Evolutionary conservation across 2,797 vertebrate genomes (phyloP), one percentile per base, ranked within the genome.

Genomic region (Thunnus albacares): DNA sequence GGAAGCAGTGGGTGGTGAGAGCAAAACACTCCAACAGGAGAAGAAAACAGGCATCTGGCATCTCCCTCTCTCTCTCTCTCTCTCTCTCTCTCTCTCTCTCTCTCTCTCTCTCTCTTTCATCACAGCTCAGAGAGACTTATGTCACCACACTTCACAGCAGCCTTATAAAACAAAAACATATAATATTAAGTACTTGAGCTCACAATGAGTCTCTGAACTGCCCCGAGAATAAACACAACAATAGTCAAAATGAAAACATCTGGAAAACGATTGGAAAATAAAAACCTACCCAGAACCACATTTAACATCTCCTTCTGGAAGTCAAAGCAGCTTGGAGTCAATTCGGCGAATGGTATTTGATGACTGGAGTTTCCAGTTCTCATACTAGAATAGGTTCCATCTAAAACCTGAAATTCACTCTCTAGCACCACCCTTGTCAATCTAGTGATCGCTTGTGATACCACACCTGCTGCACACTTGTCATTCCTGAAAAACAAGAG

Each of bases 1-100:
- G 60, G 60, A 78, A 65, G 75, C 52, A 71, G 81, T 76, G 81
- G 81, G 80, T 86, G 82, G 79, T 58, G 75, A 69, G 62, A 88
- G 77, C 67, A 63, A 78, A 71, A 89, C 71, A 67, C 73, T 78
- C 71, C 60, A 81, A 69, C 60, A 75, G 79, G 85, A 80, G 66
- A 63, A 72, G 69, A 88, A 80, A 87, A 77, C 74, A 72, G 30
- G 43, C 77, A 71, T 62, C 71, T 78, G 52, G 77, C 17, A 1
- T 56, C 38, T 33, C 30, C 30, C 30, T 6, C 30, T 33, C 30
- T 24, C 49, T 24, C n/a, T 70, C 49, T 33, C n/a, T 41, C 38
- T 70, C 49, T 33, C 35, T 33, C 41, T 8, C 30, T 26, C 1
- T 55, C 30, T 6, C 30, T 33, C 30, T 24, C 49, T 24, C n/a